phyloP scores from a whole-genome alignment of 2,113 vertebrate species.

The Willisornis vidua region DNA sequence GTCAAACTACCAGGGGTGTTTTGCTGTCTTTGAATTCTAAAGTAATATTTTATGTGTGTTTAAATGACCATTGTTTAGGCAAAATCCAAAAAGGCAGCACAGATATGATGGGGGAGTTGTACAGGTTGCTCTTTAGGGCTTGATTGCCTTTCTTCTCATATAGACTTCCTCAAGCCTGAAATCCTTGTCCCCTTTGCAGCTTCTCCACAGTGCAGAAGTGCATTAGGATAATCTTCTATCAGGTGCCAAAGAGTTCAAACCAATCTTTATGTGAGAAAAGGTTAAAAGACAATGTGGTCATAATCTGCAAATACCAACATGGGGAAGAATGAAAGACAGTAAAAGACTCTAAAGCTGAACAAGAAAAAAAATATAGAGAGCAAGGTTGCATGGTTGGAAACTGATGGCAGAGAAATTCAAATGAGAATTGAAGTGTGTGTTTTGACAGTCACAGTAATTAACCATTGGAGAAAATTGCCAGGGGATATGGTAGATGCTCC shows the following conservation, averaged over 20 bases:
- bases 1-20: rapidly evolving
- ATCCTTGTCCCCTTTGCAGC: not conserved
- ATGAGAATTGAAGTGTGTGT: conserved; percentile 46
- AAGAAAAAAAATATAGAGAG: not conserved
- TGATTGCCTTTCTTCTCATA: not conserved
- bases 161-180: rapidly evolving
- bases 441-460: conserved; percentile 60
- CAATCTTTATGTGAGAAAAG: conserved; percentile 5
- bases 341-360: conserved; percentile 9
- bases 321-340: not conserved
- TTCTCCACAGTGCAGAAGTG: not conserved
- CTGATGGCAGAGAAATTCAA: conserved; percentile 28
- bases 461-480: conserved; percentile 42
- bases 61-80: rapidly evolving
- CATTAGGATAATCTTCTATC: not conserved
- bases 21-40: not conserved
- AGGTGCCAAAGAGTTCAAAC: conserved; percentile 18
- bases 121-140: not conserved
- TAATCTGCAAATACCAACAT: conserved; percentile 3
- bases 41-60: not conserved
- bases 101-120: rapidly evolving
- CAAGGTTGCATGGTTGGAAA: not conserved
- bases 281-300: conserved; percentile 32
- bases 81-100: not conserved
- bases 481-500: conserved; percentile 27